Base-by-base conservation (phyloP, 2,888 invertebrate species). In the Steinernema carpocapsae region DNA sequence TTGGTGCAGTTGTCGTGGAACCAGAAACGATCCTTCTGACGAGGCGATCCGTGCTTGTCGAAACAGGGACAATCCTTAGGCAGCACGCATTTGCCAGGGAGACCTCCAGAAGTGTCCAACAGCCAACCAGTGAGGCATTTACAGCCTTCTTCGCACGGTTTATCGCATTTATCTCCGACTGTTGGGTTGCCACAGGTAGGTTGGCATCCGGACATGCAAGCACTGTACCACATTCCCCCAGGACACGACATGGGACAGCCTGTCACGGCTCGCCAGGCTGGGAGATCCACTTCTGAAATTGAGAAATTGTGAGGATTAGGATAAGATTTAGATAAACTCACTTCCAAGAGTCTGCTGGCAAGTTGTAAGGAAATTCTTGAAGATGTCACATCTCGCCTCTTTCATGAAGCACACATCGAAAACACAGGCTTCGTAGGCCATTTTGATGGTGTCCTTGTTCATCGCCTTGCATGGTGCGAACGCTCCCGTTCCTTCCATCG, bases 151-250 rank as follows among this genome's bases (percentile, higher is more conserved):
- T 3, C 17, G 56, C 56, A 56, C 3, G 56, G 56, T 14, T 56
- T 2, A 6, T 24, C 26, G 56, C 56, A 56, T 26, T 26, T 19
- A 4, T 56, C 56, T 4, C 2, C 24, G 56, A 26, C 19, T 7
- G 17, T 22, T 22, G 17, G 56, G 26, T 56, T 26, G 22, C 4
- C 26, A 22, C 56, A 56, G 14, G 56, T 56, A 2, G 56, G 4
- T 14, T 56, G 56, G 56, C 56, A 56, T 19, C 56, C 56, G 56
- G 56, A 56, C 10, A 56, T 24, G 56, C 56, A 56, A 12, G 56
- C 6, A 24, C 24, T 56, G 56, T 56, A 56, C 24, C 4, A 24
- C 24, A 56, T 17, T 1, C 14, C 26, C 3, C 14, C 22, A 24
- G 22, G 26, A 24, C 56, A 56, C 19, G 6, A 2, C 24, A 56